These are phyloP conservation scores for Ditylenchus dipsaci DNA, from an alignment of 1,140 invertebrate species.

Conservation along the genomic window DNA sequence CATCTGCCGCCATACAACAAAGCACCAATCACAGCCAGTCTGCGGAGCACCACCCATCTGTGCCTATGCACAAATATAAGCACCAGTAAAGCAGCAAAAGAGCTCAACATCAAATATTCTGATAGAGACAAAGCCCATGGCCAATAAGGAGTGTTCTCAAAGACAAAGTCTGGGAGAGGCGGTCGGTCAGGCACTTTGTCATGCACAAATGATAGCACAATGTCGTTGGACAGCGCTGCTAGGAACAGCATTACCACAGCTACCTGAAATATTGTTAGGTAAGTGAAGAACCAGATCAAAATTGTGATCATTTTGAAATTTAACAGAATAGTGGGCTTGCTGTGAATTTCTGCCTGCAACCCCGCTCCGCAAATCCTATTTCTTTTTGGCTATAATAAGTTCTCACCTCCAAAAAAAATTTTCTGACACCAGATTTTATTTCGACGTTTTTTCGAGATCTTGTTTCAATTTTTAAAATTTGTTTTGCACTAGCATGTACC, in stretches of 20 bases:
- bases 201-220: conserved; percentile 45
- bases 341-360: neutral
- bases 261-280: conserved; percentile 29
- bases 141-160: conserved; percentile 39
- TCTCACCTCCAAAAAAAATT: too few species aligned
- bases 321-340: neutral
- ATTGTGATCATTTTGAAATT: neutral
- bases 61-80: conserved; percentile 39
- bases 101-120: conserved; percentile 42
- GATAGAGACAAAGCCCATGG: conserved; percentile 33
- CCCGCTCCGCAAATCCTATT: neutral
- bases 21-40: conserved; percentile 41
- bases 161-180: conserved; percentile 44
- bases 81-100: conserved; percentile 27
- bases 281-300: too few species aligned
- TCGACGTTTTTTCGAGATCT: too few species aligned
- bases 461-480: too few species aligned
- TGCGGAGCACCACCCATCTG: conserved; percentile 42
- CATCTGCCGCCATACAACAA: conserved; percentile 44
- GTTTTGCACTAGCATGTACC: too few species aligned
- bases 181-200: conserved; percentile 33
- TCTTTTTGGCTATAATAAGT: too few species aligned
- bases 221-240: conserved; percentile 35
- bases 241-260: conserved; percentile 38
- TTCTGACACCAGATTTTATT: too few species aligned